Conservation (phyloP, 2,797 vertebrate species). For the Propithecus perrieri region DNA sequence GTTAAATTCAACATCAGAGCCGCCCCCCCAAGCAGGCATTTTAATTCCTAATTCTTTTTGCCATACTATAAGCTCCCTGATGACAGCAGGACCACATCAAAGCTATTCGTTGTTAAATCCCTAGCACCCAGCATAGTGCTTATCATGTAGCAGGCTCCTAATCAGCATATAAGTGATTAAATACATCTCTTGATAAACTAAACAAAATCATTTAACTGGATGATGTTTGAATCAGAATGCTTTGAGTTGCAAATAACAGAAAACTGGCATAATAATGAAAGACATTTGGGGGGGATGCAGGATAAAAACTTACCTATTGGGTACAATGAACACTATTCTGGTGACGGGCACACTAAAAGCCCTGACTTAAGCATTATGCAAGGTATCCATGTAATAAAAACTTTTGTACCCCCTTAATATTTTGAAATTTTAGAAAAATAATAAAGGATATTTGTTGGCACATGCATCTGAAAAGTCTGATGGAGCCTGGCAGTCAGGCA, state of each 20-base stretch:
- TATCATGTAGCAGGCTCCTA: not conserved
- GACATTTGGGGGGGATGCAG: no score
- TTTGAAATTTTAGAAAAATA: no score
- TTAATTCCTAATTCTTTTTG: not conserved
- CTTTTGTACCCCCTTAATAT: no score
- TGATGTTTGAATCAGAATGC: not conserved
- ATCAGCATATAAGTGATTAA: not conserved
- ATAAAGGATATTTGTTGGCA: not conserved
- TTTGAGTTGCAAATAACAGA: conserved; percentile 16
- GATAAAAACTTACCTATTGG: no score
- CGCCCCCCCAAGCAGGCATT: not conserved
- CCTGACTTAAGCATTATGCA: no score
- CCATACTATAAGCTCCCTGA: not conserved
- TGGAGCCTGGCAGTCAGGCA: not conserved
- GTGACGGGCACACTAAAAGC: no score
- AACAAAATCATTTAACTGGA: not conserved
- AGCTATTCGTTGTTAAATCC: not conserved
- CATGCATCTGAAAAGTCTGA: not conserved
- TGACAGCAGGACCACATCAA: not conserved
- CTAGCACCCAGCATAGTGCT: not conserved
- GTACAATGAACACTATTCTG: no score
- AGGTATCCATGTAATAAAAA: no score
- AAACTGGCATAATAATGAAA: not conserved
- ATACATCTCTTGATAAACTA: not conserved
- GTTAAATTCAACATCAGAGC: not conserved